A percentile compares a stretch with the other conserved stretches of the same genome.
phyloP scores from a whole-genome alignment of 2,888 invertebrate genomes.

The Andrena bicolor region DNA sequence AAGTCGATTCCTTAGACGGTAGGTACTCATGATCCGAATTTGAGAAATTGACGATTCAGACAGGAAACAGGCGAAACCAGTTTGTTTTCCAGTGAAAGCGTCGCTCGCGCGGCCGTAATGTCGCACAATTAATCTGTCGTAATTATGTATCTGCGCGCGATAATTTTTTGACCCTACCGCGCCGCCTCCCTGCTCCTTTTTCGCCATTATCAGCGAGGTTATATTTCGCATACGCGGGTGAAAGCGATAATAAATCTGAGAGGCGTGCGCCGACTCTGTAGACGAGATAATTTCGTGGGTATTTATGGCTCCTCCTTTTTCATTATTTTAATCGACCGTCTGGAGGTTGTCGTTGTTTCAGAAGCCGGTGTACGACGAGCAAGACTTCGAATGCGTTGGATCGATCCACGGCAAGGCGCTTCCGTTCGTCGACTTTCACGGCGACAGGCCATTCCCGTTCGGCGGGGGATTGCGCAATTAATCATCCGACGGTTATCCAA shows the following conservation, averaged over 20 bases:
- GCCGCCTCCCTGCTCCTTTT: background rate
- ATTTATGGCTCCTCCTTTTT: background rate
- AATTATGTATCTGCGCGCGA: slow-evolving; percentile 29
- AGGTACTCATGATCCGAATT: background rate
- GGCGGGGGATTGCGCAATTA: slow-evolving; percentile 23
- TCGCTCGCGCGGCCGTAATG: background rate
- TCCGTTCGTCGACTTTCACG: slow-evolving; percentile 38
- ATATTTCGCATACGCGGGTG: slow-evolving; percentile 1
- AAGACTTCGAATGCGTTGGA: background rate
- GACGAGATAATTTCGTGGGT: slow-evolving; percentile 17
- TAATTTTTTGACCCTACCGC: slow-evolving; percentile 21
- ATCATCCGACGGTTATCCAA: slow-evolving; percentile 28
- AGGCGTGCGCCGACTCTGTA: background rate
- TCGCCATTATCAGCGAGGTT: slow-evolving; percentile 20
- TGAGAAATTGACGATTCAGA: slow-evolving; percentile 2
- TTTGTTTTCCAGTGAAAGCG: slow-evolving; percentile 31
- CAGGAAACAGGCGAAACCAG: slow-evolving; percentile 12
- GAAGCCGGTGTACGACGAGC: too few relatives aligned
- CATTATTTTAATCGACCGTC: background rate
- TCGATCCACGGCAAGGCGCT: background rate
- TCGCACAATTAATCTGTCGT: slow-evolving; percentile 40
- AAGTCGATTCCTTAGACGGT: too few relatives aligned
- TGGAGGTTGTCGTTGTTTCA: background rate
- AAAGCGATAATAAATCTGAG: slow-evolving; percentile 47
- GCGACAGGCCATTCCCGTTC: slow-evolving; percentile 16